Conservation (phyloP, 2,113 vertebrate species). For the Petaurus breviceps region DNA sequence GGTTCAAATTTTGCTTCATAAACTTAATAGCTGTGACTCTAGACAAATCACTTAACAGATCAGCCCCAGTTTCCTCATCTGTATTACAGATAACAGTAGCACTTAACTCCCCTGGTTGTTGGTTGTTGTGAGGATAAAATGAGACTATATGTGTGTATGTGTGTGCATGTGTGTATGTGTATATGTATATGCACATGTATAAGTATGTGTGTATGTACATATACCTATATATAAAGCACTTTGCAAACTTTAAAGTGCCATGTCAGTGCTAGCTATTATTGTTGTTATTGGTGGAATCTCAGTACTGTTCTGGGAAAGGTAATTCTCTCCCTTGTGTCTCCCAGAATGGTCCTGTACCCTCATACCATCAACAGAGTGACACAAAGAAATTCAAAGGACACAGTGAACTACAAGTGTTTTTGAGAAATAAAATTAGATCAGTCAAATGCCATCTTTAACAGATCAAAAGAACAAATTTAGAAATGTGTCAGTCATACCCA, state of each 20-base stretch:
- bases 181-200: too few species aligned
- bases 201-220: too few species aligned
- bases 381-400: background rate
- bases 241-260: background rate
- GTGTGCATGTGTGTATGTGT: too few species aligned
- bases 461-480: too few species aligned
- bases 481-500: background rate
- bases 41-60: too few species aligned
- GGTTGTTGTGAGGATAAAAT: too few species aligned
- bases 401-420: background rate
- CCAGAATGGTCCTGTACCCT: background rate
- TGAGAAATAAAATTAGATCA: background rate
- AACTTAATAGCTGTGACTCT: background rate
- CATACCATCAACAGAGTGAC: background rate
- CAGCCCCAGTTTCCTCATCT: background rate
- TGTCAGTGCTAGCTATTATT: background rate
- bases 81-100: background rate
- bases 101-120: background rate
- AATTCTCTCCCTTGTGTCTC: background rate
- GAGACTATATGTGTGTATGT: too few species aligned
- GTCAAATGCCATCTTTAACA: background rate
- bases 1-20: background rate
- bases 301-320: background rate
- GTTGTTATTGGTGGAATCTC: background rate
- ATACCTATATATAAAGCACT: background rate